A percentile compares a stretch with the other conserved stretches of the same genome.
Conservation (phyloP, 2,888 invertebrate species). For the Drosophila mimetica region DNA sequence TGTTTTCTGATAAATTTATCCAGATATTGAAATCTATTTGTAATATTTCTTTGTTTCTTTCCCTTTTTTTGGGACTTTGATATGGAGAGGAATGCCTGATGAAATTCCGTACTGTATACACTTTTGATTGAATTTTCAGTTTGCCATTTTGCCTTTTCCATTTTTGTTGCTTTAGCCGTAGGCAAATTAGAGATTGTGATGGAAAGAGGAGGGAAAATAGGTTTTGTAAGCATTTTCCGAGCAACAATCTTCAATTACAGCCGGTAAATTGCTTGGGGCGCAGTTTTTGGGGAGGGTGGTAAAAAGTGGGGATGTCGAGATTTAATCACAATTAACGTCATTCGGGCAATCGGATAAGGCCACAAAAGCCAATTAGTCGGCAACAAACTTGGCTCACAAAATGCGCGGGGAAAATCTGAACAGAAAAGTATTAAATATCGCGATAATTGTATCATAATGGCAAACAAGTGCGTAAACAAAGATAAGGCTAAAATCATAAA, state of each 20-base stretch:
- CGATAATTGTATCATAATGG: slow-evolving; percentile 47
- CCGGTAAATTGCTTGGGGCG: slow-evolving; percentile 12
- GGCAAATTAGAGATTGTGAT: slow-evolving; percentile 13
- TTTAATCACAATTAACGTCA: slow-evolving; percentile 50
- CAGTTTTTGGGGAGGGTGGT: not conserved
- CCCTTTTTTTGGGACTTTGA: slow-evolving; percentile 8
- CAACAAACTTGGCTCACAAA: slow-evolving; percentile 7
- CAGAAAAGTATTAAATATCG: slow-evolving; percentile 26
- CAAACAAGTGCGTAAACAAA: slow-evolving; percentile 66
- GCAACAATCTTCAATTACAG: slow-evolving; percentile 32
- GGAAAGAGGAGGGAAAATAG: not conserved
- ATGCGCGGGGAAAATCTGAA: not conserved
- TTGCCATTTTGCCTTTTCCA: slow-evolving; percentile 35
- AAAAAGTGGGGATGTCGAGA: not conserved
- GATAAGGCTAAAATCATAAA: slow-evolving; percentile 52
- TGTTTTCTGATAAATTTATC: slow-evolving; percentile 58
- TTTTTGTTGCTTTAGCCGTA: slow-evolving; percentile 11
- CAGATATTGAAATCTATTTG: slow-evolving; percentile 74
- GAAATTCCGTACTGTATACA: slow-evolving; percentile 56
- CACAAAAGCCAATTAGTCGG: slow-evolving; percentile 62
- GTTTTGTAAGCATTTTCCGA: slow-evolving; percentile 10
- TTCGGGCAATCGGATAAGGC: slow-evolving; percentile 56
- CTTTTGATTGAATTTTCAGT: slow-evolving; percentile 70
- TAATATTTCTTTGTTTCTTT: slow-evolving; percentile 53
- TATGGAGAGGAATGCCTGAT: slow-evolving; percentile 54